These are phyloP conservation scores for Nasonia oneida DNA, from an alignment of 2,888 invertebrate species.

Conservation along the genomic window DNA sequence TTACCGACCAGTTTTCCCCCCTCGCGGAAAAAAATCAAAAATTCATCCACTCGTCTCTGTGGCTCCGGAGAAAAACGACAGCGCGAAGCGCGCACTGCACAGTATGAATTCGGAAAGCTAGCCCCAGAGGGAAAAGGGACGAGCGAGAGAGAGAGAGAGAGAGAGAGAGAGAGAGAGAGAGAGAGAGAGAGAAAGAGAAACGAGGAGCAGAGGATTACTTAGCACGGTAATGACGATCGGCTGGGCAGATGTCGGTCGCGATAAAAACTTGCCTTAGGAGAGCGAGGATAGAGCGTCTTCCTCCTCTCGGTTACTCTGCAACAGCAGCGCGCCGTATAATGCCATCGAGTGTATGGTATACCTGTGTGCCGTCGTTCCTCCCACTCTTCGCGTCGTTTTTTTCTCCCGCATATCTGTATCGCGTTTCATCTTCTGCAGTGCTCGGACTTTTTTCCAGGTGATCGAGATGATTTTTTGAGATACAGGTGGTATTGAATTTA, in stretches of 20 bases:
- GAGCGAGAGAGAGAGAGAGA: background rate
- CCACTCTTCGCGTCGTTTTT: conserved; percentile 57
- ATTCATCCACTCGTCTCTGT: conserved; percentile 23
- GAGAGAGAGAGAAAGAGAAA: background rate
- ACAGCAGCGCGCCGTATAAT: conserved; percentile 71
- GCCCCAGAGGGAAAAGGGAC: conserved; percentile 18
- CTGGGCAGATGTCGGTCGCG: conserved; percentile 75
- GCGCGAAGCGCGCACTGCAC: background rate
- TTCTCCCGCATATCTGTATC: conserved; percentile 36
- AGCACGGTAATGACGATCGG: conserved; percentile 77
- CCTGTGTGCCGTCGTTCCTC: conserved; percentile 64
- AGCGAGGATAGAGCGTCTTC: conserved; percentile 62
- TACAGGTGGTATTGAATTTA: background rate
- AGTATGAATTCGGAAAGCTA: conserved; percentile 49
- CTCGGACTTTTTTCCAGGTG: conserved; percentile 44
- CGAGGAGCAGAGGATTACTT: conserved; percentile 68
- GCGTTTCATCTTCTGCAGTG: conserved; percentile 33
- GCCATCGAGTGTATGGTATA: conserved; percentile 16
- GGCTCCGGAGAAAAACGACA: background rate
- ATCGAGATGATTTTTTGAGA: conserved; percentile 46
- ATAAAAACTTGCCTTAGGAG: conserved; percentile 75
- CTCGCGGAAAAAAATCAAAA: conserved; percentile 34
- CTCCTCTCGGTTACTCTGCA: conserved; percentile 48
- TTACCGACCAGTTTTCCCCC: conserved; percentile 42
- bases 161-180: background rate